Evolutionary conservation across 2,797 vertebrate genomes (phyloP), one percentile per base, ranked within the genome.

Genomic region (Phoxinus dragarum): DNA sequence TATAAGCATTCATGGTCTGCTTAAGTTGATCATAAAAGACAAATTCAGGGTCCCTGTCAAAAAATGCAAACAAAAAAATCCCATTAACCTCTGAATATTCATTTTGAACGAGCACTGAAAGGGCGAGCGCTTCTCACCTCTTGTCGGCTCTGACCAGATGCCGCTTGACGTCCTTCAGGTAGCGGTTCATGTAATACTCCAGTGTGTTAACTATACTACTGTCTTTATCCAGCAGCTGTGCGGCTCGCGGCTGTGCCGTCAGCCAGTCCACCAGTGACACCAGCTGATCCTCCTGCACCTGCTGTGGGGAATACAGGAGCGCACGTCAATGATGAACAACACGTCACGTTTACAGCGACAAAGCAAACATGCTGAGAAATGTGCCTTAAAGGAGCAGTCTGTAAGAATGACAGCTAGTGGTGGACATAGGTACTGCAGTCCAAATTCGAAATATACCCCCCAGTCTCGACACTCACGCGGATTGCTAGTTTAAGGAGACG

Each of bases 11-110:
- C 98, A 99, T 99, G 10, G 97, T 97, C 93, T 99, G 98, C 91
- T 99, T 99, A 84, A 99, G 94, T 94, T 99, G 98, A 92, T 99
- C 98, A 1, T 99, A 99, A 93, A 99, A 99, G 54, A 99, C 97
- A 93, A 99, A 99, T 93, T 99, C 98, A 0, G 98, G 98, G 91
- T 99, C 98, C 90, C 98, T 99, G 93, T 6, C 23, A 86, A 77
- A 67, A 83, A 90, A 80, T 91, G 10, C 2, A 36, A 36, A 11
- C 21, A 68, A 7, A 10, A 36, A 27, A 27, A 27, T 27, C 4
- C 1, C 0, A 21, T 56, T 2, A 17, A 16, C 0, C 27, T 49
- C 31, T 67, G 44, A 23, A 36, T 7, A 1, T 80, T 11, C 0
- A 34, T 5, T 5, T 34, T 0, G 3, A 6, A 27, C 5, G 19